phyloP scores from a whole-genome alignment of 1,140 invertebrate species.

The Temnothorax nylanderi region DNA sequence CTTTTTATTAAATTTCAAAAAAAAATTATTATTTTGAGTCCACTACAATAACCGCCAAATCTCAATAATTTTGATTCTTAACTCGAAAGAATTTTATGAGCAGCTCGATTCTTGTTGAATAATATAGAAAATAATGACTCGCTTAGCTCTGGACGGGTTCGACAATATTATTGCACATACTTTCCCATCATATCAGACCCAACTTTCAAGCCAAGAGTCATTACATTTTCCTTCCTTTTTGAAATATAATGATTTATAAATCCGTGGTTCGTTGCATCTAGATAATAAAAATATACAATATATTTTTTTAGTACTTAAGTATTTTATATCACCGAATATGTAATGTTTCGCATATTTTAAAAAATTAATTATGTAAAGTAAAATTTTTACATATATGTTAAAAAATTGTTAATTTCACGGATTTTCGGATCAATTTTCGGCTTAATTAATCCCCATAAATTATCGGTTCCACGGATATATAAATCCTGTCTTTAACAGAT shows the following conservation, averaged over 20 bases:
- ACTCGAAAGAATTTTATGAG: background rate
- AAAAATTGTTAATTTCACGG: background rate
- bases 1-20: background rate
- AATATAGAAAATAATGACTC: constrained; percentile 47
- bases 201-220: constrained; percentile 33
- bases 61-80: constrained; percentile 15
- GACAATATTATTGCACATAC: constrained; percentile 62
- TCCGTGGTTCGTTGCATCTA: background rate
- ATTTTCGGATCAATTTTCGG: background rate
- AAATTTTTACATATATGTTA: background rate
- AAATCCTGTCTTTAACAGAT: background rate
- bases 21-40: background rate
- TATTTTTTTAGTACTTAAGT: background rate
- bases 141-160: constrained; percentile 35
- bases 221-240: background rate
- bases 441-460: constrained; percentile 1
- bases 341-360: background rate
- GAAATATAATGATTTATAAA: constrained; percentile 15
- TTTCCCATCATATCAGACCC: constrained; percentile 6
- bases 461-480: background rate
- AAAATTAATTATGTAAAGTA: background rate
- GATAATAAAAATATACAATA: constrained; percentile 3
- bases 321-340: background rate
- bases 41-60: background rate
- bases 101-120: background rate